Conservation (phyloP, 2,797 vertebrate genomes). For the Macropodus opercularis region DNA sequence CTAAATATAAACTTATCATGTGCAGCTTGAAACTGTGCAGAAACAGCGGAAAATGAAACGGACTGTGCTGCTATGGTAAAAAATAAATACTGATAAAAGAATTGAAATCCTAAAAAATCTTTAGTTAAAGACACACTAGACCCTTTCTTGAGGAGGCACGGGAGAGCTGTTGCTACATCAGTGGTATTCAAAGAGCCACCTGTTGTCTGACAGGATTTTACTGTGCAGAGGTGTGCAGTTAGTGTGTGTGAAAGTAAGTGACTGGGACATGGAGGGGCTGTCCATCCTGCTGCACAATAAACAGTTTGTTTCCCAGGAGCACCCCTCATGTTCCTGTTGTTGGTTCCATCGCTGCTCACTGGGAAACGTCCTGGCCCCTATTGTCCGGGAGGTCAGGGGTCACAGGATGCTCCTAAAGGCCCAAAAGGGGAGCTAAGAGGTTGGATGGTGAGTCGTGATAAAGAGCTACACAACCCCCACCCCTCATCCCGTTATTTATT, state of each 20-base stretch:
- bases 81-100: conserved; percentile 10
- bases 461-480: conserved; percentile 62
- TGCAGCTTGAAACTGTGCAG: conserved; percentile 27
- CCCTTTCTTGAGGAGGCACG: conserved; percentile 12
- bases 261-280: conserved; percentile 71
- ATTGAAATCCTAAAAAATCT: no score
- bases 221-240: conserved; percentile 51
- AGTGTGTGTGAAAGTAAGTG: conserved; percentile 69
- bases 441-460: conserved; percentile 82
- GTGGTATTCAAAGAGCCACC: conserved; percentile 49
- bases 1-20: conserved; percentile 66
- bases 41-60: conserved; percentile 20
- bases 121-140: no score
- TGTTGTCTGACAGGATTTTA: conserved; percentile 52
- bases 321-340: conserved; percentile 88
- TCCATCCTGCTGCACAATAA: conserved; percentile 87
- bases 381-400: conserved; percentile 83
- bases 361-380: conserved; percentile 86
- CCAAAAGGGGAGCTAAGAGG: conserved; percentile 84
- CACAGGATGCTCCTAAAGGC: conserved; percentile 86
- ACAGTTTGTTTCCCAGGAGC: conserved; percentile 89
- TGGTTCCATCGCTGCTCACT: conserved; percentile 82
- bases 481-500: conserved; percentile 4
- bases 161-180: conserved; percentile 8
- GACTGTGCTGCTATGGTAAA: no score